Conservation (phyloP, 2,797 vertebrate species). For the Eulemur rubriventer region DNA sequence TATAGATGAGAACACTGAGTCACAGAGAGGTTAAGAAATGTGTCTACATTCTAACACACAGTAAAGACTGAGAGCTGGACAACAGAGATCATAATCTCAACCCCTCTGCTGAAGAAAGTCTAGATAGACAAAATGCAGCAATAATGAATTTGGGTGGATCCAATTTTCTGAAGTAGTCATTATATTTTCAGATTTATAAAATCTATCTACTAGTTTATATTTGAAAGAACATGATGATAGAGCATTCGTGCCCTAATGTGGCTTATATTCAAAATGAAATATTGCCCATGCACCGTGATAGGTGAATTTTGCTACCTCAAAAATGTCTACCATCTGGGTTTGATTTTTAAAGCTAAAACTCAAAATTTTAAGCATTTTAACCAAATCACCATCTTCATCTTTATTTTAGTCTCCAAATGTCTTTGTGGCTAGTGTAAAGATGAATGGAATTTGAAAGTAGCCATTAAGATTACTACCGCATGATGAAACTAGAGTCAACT, state of each 20-base stretch:
- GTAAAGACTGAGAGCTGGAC: background rate
- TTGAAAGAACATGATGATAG: background rate
- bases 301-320: conserved; percentile 29
- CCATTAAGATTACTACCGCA: conserved; percentile 66
- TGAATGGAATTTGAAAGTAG: conserved; percentile 75
- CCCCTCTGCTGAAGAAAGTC: background rate
- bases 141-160: background rate
- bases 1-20: background rate
- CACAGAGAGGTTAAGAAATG: background rate
- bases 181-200: conserved; percentile 41
- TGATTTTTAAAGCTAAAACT: conserved; percentile 60
- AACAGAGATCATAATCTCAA: background rate
- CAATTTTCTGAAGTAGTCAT: background rate
- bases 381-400: conserved; percentile 66
- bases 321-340: conserved; percentile 66
- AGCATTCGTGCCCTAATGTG: background rate
- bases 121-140: background rate
- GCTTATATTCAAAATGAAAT: background rate
- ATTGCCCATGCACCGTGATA: background rate
- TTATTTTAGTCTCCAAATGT: conserved; percentile 68
- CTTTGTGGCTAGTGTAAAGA: conserved; percentile 75
- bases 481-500: conserved; percentile 69
- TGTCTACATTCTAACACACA: background rate
- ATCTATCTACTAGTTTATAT: background rate
- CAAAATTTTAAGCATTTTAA: conserved; percentile 59